Evolutionary conservation across 2,888 invertebrate species (phyloP), one percentile per base, ranked within the genome.

Genomic region (Ctena decussata): DNA sequence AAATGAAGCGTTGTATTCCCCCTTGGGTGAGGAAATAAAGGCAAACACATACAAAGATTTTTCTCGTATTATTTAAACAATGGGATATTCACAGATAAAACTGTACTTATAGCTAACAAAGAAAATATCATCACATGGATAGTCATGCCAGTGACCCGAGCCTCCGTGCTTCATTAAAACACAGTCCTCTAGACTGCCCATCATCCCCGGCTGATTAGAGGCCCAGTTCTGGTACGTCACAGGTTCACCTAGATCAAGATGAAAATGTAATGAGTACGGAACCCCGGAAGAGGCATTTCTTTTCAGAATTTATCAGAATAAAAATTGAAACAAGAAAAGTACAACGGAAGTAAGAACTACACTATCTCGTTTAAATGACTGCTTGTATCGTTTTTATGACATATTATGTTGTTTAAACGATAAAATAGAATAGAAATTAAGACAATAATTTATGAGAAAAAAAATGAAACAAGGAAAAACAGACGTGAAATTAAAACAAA

Each of bases 61-160:
- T 60, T 21, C 15, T 24, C 71, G 24, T 49, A 82, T 78, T n/a
- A n/a, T n/a, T n/a, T n/a, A n/a, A n/a, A n/a, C 53, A 32, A 44
- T 44, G 11, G 53, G 53, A 27, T 79, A 82, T 65, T 85, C 77
- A 70, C 85, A 85, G 5, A 85, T 60, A 81, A 81, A 85, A 21
- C 81, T 82, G 49, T 85, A 81, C 11, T 46, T 53, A n/a, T 79
- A 35, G 0, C 60, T 49, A 15, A 69, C 60, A 30, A 85, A 72
- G 6, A 82, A 65, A 70, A 82, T 82, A 8, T 75, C 78, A 11
- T 69, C 18, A 41, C 82, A 85, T 18, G 78, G 78, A 53, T 74
- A 82, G 49, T 85, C 85, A 46, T 85, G 85, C 85, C 85, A 85
- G 39, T 75, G 30, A 12, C 85, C 85, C 12, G 57, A 12, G 41